phyloP scores from a whole-genome alignment of 2,797 vertebrate genomes.

The Phalanger gymnotis region DNA sequence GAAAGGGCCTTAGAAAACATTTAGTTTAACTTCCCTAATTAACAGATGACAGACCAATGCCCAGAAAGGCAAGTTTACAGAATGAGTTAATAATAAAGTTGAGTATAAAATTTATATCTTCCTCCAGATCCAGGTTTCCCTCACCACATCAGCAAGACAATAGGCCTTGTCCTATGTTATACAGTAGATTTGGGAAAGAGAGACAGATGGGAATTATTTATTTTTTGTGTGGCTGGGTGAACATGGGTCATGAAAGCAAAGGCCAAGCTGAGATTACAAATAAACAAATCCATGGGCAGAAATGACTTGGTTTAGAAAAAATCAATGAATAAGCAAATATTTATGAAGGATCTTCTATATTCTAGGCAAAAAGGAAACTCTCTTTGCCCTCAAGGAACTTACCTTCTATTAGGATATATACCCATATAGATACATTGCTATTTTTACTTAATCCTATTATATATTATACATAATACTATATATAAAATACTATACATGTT shows the following conservation, averaged over 20 bases:
- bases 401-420: too few species aligned
- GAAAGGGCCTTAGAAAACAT: background rate
- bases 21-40: background rate
- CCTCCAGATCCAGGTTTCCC: background rate
- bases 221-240: background rate
- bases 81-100: background rate
- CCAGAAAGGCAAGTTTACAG: background rate
- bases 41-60: background rate
- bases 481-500: too few species aligned
- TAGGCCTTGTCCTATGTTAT: background rate
- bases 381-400: background rate
- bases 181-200: background rate
- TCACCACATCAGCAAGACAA: background rate
- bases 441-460: too few species aligned
- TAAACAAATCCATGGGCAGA: background rate
- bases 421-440: too few species aligned
- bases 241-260: background rate
- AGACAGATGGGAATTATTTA: background rate
- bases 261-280: background rate
- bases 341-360: background rate
- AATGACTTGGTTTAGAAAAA: background rate
- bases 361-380: background rate
- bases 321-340: background rate
- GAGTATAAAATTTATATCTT: background rate
- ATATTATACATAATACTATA: too few species aligned